Percentiles rank a stretch among this genome's conserved stretches.
Evolutionary conservation across 2,113 vertebrate species (phyloP).

Genomic region (Alaudala cheleensis): DNA sequence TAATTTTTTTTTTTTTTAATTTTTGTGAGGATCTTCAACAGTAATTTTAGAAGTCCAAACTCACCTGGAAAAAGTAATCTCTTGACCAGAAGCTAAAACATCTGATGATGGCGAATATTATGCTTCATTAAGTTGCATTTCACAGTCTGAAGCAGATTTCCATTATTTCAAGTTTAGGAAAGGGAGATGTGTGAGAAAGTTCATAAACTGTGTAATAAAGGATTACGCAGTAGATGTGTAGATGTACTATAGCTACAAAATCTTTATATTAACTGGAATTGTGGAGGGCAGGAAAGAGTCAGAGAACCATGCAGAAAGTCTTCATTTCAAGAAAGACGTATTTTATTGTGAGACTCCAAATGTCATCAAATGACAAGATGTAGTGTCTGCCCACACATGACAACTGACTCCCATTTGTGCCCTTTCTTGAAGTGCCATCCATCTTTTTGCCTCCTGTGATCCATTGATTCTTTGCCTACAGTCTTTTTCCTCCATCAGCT

Average conservation of each 20-base stretch:
- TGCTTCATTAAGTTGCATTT: neutral
- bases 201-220: neutral
- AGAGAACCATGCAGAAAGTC: neutral
- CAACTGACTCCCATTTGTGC: neutral
- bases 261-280: neutral
- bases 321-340: neutral
- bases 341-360: neutral
- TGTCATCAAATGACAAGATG: neutral
- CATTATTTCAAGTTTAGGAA: neutral
- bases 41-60: neutral
- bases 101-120: neutral
- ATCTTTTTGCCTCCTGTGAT: neutral
- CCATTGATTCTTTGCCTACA: neutral
- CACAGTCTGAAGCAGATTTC: neutral
- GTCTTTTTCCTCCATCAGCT: neutral
- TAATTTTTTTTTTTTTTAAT: neutral
- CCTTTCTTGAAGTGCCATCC: neutral
- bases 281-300: neutral
- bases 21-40: neutral
- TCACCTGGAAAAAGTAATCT: neutral
- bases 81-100: neutral
- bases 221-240: neutral
- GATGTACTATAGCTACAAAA: neutral
- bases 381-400: neutral
- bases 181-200: neutral